Conservation (phyloP, 2,113 vertebrate species). For the Pterocles orientalis region DNA sequence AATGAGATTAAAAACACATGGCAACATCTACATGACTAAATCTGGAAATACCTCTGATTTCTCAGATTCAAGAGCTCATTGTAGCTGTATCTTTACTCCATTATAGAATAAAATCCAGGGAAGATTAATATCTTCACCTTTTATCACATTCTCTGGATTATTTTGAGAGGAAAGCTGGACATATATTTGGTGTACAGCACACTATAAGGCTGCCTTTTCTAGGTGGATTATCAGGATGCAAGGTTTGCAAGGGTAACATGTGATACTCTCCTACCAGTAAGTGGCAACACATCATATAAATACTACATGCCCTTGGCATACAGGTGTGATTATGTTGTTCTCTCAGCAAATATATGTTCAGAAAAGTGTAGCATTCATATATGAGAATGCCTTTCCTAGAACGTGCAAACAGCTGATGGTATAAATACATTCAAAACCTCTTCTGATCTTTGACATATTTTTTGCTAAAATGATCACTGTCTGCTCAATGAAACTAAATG, state of each 20-base stretch:
- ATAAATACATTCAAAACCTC: neutral
- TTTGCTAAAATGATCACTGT: neutral
- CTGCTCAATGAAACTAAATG: neutral
- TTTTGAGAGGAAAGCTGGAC: neutral
- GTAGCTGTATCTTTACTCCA: neutral
- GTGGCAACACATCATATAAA: neutral
- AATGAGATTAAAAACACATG: neutral
- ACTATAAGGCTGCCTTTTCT: neutral
- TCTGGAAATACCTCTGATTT: neutral
- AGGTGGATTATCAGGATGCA: neutral
- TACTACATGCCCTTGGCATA: neutral
- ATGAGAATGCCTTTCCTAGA: neutral
- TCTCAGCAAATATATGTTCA: neutral
- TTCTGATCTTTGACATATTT: neutral
- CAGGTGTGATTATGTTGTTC: neutral
- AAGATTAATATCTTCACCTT: neutral
- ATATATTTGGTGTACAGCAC: neutral
- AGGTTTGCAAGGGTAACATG: neutral
- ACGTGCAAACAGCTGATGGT: neutral
- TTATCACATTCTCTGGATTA: neutral
- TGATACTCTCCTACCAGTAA: neutral
- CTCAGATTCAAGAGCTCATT: neutral
- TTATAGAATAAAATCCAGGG: neutral
- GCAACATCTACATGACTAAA: neutral
- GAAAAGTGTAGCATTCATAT: neutral